A percentile compares a stretch with the other conserved stretches of the same genome.
These are phyloP conservation scores for Carposina sasakii DNA, from an alignment of 1,140 invertebrate species.

Conservation along the genomic window DNA sequence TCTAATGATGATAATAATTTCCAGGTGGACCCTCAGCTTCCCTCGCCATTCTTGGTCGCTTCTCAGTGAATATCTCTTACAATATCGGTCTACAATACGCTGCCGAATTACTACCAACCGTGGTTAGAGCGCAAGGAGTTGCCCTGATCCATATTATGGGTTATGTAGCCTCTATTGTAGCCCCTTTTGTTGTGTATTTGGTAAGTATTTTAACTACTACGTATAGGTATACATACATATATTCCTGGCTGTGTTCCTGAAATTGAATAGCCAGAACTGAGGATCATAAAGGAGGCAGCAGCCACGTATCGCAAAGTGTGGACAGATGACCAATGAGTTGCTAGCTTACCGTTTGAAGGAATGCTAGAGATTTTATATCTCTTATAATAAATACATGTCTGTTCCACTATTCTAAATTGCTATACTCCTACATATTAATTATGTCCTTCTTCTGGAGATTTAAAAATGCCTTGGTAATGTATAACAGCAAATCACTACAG, in stretches of 20 bases:
- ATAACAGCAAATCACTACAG: background rate
- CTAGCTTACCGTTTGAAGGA: background rate
- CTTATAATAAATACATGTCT: background rate
- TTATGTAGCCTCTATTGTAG: slow-evolving; percentile 84
- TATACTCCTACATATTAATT: background rate
- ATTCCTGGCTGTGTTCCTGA: background rate
- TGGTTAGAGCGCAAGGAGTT: slow-evolving; percentile 87
- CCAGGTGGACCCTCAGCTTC: slow-evolving; percentile 78
- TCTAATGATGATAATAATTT: too few species aligned
- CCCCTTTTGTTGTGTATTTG: slow-evolving; percentile 87
- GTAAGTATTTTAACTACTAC: slow-evolving; percentile 51
- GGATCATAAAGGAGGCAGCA: background rate
- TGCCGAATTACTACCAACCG: slow-evolving; percentile 87
- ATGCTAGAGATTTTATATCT: background rate
- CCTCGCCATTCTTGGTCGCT: slow-evolving; percentile 84
- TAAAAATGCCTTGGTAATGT: background rate
- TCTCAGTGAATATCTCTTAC: slow-evolving; percentile 90
- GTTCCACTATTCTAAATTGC: background rate
- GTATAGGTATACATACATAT: background rate
- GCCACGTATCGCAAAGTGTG: background rate
- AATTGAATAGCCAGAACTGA: background rate
- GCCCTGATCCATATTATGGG: slow-evolving; percentile 89
- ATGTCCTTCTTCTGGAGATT: background rate
- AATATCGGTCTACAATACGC: slow-evolving; percentile 93
- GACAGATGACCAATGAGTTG: background rate